Conservation (phyloP, 2,797 vertebrate species). For the Enteromius thamalakanensis region DNA sequence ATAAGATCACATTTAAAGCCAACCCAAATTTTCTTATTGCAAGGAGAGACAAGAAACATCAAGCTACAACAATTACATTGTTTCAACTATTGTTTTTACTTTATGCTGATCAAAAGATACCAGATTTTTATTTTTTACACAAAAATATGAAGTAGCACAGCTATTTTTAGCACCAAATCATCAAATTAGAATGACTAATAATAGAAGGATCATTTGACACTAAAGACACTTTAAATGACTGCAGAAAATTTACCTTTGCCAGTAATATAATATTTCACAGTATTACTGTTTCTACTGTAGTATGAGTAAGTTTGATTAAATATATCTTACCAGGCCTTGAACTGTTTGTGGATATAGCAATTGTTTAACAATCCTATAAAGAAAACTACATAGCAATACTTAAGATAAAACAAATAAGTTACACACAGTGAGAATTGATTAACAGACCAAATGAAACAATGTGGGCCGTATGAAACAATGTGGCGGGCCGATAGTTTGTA, state of each 20-base stretch:
- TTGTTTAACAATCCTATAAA: not conserved
- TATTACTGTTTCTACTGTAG: not conserved
- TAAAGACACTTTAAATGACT: too few species aligned
- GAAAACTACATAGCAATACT: not conserved
- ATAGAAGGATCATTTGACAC: not conserved
- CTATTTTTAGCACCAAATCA: not conserved
- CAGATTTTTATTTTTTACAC: not conserved
- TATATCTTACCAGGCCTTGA: not conserved
- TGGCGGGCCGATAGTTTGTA: not conserved
- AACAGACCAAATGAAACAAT: conserved; percentile 12
- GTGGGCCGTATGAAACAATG: not conserved
- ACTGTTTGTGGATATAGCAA: not conserved
- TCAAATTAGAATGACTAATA: not conserved
- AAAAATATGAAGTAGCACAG: not conserved
- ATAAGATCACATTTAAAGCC: not conserved
- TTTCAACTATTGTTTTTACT: too few species aligned
- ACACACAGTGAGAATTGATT: not conserved
- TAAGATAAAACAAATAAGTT: not conserved
- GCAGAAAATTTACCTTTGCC: too few species aligned
- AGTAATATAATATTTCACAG: not conserved
- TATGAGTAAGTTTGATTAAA: too few species aligned
- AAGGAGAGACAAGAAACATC: not conserved
- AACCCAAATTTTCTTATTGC: not conserved
- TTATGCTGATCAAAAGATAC: not conserved
- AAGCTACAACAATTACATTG: not conserved